These are phyloP conservation scores for Ferrisia virgata DNA, from an alignment of 2,888 invertebrate genomes.

Conservation along the genomic window DNA sequence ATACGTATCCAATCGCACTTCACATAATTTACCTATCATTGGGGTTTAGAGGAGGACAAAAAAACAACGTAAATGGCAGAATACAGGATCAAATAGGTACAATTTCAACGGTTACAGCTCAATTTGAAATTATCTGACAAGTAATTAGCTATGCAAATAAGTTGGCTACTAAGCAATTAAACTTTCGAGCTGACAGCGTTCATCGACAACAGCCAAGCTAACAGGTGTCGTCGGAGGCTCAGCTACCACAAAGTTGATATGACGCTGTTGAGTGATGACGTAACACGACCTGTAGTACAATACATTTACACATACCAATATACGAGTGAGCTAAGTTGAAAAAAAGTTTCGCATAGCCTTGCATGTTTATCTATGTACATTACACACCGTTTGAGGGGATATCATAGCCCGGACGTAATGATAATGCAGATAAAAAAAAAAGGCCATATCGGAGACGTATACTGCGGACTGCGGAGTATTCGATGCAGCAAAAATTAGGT, in stretches of 20 bases:
- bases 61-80: neutral
- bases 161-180: neutral
- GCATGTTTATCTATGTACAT: neutral
- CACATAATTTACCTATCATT: no score
- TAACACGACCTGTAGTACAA: neutral
- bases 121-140: neutral
- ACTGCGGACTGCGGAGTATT: neutral
- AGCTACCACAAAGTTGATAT: neutral
- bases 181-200: neutral
- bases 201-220: neutral
- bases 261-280: no score
- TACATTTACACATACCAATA: no score
- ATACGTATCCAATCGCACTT: no score
- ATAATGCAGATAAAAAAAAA: neutral
- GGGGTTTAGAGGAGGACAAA: neutral
- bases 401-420: neutral
- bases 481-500: neutral
- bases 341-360: neutral
- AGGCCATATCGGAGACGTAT: neutral
- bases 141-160: slow-evolving; percentile 6
- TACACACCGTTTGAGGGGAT: neutral
- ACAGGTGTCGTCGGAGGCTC: neutral
- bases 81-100: neutral
- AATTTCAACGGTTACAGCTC: neutral
- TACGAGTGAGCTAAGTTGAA: no score